Conservation (phyloP, 2,888 invertebrate genomes). For the Pseudolycoriella hygida region DNA sequence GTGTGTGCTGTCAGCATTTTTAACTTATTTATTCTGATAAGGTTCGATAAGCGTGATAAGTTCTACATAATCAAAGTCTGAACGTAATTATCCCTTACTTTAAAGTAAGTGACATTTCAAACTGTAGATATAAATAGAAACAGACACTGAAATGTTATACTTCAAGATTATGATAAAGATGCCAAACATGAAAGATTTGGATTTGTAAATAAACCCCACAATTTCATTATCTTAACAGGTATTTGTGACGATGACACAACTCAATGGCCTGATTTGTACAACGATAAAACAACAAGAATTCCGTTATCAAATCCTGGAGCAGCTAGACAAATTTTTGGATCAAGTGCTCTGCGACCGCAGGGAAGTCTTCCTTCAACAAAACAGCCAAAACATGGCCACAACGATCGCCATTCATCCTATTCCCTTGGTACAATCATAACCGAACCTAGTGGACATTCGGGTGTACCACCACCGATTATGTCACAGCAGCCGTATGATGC, state of each 20-base stretch:
- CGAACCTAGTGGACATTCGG: constrained; percentile 16
- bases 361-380: constrained; percentile 23
- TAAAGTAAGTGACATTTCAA: too few species aligned
- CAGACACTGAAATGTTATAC: too few species aligned
- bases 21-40: too few species aligned
- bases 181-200: too few species aligned
- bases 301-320: constrained; percentile 6
- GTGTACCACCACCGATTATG: constrained; percentile 6
- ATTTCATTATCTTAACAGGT: neutral
- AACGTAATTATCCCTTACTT: too few species aligned
- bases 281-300: neutral
- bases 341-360: constrained; percentile 33
- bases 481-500: constrained; percentile 8
- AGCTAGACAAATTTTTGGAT: constrained; percentile 37
- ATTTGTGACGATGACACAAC: neutral
- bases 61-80: too few species aligned
- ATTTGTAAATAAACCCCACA: too few species aligned
- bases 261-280: neutral
- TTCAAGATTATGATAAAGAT: too few species aligned
- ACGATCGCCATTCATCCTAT: constrained; percentile 12
- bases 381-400: constrained; percentile 8
- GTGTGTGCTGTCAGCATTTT: too few species aligned
- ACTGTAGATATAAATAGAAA: too few species aligned
- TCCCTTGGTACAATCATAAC: constrained; percentile 18
- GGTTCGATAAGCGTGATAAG: too few species aligned